Base-by-base conservation (phyloP, 2,888 invertebrate species). In the Eurytoma adleriae region DNA sequence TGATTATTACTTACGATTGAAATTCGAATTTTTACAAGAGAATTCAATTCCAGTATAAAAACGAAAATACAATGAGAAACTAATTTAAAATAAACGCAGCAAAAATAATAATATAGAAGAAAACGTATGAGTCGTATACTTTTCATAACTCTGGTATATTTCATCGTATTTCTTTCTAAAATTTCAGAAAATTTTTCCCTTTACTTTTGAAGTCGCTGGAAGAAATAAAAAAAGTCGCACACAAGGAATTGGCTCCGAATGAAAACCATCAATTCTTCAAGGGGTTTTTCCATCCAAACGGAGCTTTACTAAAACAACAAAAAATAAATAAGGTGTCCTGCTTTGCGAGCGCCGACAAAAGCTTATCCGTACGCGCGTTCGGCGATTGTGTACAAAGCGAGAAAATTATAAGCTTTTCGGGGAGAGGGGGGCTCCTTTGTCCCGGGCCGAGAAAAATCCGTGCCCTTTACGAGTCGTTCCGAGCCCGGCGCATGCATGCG, bases 391-490 rank as follows among this genome's bases (percentile, higher is more conserved):
- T 13, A 71, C 71, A 59, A 66, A 78, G 71, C 71, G 18, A 52
- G 50, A 66, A 79, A 79, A 74, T 79, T 79, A 74, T 68, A 69
- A 62, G 48, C 62, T 62, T 66, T 73, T 66, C 14, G 5, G 2
- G 12, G 30, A 7, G 52, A 48, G 14, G 30, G 48, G 16, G 48
- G 50, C n/a, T 20, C 70, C 70, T 79, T 74, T 79, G 79, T 72
- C 20, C 27, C 18, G 18, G n/a, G 3, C 50, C 62, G 57, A 54
- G 68, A 71, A 76, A 80, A 70, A 75, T 76, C 75, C 75, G 61
- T 67, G 71, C 59, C 71, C 79, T 71, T 80, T 76, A 80, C 79
- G 71, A 71, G 20, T 61, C 73, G 73, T 56, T 79, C 61, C 73
- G 20, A 13, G n/a, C 61, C 56, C 14, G 18, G 16, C 48, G 50